Evolutionary conservation across 2,113 vertebrate species (phyloP).

Genomic region (Bungarus multicinctus): DNA sequence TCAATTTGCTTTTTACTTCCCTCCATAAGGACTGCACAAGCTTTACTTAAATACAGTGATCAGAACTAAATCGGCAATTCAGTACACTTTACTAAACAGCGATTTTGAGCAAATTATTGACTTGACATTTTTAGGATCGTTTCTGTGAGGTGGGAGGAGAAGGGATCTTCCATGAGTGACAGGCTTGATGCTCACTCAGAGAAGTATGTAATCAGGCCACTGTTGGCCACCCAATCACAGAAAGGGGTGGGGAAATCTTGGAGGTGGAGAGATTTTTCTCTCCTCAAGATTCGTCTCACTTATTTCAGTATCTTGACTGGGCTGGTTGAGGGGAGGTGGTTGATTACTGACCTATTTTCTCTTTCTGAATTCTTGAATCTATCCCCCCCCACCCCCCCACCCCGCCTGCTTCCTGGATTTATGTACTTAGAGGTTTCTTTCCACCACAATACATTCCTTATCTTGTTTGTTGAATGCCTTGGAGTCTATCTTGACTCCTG

Average conservation of each 20-base stretch:
- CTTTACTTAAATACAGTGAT: constrained; percentile 4
- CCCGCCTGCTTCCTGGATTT: background rate
- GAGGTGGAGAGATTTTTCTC: background rate
- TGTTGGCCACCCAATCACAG: background rate
- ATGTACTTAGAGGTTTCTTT: background rate
- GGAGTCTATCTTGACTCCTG: background rate
- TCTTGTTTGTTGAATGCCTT: background rate
- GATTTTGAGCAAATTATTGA: constrained; percentile 10
- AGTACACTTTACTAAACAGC: background rate
- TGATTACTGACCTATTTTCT: background rate
- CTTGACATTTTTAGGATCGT: background rate
- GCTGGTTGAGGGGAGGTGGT: background rate
- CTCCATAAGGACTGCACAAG: background rate
- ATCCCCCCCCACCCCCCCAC: too few species aligned
- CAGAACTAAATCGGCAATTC: constrained; percentile 29
- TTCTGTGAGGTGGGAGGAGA: background rate
- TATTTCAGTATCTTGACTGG: background rate
- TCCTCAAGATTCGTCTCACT: background rate
- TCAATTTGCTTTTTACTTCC: background rate
- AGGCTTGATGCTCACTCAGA: background rate
- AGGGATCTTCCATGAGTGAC: background rate
- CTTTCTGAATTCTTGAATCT: background rate
- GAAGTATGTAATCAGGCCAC: background rate
- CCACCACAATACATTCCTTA: background rate
- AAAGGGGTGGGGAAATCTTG: background rate